Base-by-base conservation (phyloP, 1,140 invertebrate genomes). In the Caenorhabditis briggsae region DNA sequence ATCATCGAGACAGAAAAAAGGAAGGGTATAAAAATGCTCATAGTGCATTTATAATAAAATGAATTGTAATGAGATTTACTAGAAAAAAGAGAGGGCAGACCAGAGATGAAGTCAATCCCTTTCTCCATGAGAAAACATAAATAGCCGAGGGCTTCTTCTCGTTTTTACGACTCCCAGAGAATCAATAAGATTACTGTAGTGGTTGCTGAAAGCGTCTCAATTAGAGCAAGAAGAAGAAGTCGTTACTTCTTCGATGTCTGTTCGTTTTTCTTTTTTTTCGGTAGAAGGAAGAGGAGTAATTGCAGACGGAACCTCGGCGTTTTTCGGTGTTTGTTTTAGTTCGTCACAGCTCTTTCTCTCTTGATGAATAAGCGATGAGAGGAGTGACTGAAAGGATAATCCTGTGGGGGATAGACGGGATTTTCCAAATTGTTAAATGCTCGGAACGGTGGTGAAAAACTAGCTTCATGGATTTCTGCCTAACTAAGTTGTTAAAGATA, bases 301-400 rank as follows among this genome's bases (percentile, higher is more conserved):
- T 70, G 64, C 64, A 70, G 64, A 70, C 64, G 64, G 64, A 70
- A 46, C 64, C 46, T 20, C 64, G 64, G 16, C 5, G 43, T 70
- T 33, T 33, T 33, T 33, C 33, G 33, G 33, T 70, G 64, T 70
- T 70, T 70, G 64, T 70, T 70, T 46, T 70, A 70, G 41, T 46
- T 70, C 64, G 64, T 70, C 64, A 70, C 64, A 70, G 64, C 64
- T 70, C 41, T 64, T 33, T 33, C 3, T 64, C 59, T 43, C 64
- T 70, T 70, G 64, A 70, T 70, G 64, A 70, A 70, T 70, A 70
- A 70, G 64, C 64, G 64, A 46, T 70, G 64, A 70, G 46, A 33
- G 41, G 64, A 70, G 64, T 33, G 33, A 33, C 33, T 33, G 33
- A 33, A 70, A 43, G 64, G 33, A 70, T 70, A 43, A 70, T 70